These are phyloP conservation scores for Lepidocyrtoides sp. DNA, from an alignment of 2,888 invertebrate genomes.

Conservation along the genomic window DNA sequence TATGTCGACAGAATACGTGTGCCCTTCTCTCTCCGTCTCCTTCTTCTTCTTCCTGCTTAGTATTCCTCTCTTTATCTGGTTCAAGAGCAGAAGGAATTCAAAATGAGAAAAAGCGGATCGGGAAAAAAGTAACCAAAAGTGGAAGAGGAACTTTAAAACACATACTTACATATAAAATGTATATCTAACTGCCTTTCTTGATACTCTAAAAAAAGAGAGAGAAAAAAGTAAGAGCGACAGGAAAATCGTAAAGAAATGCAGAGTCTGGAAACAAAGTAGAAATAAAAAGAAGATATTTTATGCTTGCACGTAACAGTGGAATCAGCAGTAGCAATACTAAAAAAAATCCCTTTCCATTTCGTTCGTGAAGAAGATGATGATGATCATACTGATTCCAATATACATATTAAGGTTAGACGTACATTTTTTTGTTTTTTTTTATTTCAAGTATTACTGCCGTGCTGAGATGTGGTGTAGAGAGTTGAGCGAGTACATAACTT, in stretches of 20 bases:
- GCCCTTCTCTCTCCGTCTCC: too few relatives aligned
- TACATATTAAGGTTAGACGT: constrained; percentile 21
- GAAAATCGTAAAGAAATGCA: background rate
- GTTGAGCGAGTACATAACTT: too few relatives aligned
- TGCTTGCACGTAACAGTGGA: constrained; percentile 14
- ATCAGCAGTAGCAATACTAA: too few relatives aligned
- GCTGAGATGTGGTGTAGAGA: too few relatives aligned
- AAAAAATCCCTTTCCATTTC: constrained; percentile 44
- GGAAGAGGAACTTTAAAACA: constrained; percentile 15
- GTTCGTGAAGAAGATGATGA: too few relatives aligned
- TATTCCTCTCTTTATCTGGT: constrained; percentile 65
- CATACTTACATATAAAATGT: background rate
- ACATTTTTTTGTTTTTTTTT: background rate
- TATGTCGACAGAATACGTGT: constrained; percentile 56
- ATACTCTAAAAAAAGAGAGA: background rate
- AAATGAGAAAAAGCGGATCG: constrained; percentile 65
- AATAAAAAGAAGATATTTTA: constrained; percentile 64
- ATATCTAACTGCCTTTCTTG: background rate
- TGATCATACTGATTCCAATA: constrained; percentile 7
- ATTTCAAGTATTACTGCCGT: background rate
- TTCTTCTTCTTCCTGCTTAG: constrained; percentile 61
- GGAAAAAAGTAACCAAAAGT: constrained; percentile 58
- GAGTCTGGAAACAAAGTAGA: constrained; percentile 18
- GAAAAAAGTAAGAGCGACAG: background rate
- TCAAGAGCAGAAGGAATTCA: constrained; percentile 64